Evolutionary conservation across 2,113 vertebrate genomes (phyloP).

Genomic region (Lethenteron camtschaticum): DNA sequence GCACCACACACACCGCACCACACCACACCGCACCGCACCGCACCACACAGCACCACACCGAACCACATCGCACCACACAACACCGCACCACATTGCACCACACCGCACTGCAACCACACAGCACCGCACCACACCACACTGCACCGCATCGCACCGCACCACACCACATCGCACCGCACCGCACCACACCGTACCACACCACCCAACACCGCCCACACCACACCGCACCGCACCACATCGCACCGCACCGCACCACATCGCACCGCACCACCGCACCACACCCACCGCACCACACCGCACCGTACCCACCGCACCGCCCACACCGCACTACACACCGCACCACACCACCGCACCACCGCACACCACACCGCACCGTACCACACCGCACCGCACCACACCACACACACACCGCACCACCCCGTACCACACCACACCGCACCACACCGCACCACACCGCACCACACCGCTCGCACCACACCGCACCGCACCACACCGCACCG

Average conservation of each 20-base stretch:
- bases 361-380: no score
- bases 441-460: conserved; percentile 5
- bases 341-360: background rate
- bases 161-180: background rate
- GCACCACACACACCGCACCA: background rate
- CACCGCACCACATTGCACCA: background rate
- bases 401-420: conserved; percentile 8
- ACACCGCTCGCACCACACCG: background rate
- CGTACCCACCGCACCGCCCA: no score
- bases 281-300: background rate
- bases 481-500: background rate
- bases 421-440: background rate
- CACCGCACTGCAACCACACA: background rate
- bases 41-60: conserved; percentile 9
- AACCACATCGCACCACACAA: background rate
- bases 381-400: background rate
- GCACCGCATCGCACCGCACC: background rate
- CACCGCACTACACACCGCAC: conserved; percentile 17
- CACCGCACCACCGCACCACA: conserved; percentile 14
- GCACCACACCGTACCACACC: background rate
- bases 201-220: no score
- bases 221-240: background rate
- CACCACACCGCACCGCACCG: background rate
- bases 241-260: background rate
- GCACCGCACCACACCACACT: background rate